Percentiles rank a stretch among this genome's conserved stretches.
Conservation (phyloP, 2,888 invertebrate species). For the Microchrysa polita region DNA sequence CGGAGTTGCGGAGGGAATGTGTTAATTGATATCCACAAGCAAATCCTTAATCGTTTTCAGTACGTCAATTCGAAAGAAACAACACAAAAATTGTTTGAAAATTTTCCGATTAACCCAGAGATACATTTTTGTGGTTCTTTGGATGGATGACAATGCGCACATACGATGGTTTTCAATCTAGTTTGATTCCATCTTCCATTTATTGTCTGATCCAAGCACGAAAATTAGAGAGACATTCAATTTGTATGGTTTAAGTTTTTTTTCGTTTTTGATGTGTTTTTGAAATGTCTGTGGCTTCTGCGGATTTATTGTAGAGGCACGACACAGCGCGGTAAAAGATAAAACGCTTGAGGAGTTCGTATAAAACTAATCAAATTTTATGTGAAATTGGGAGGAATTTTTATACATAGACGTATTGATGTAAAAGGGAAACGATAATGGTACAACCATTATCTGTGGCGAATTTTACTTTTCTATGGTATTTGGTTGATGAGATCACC, state of each 20-base stretch:
- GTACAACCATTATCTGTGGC: slow-evolving; percentile 14
- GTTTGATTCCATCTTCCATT: neutral
- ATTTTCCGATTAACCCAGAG: slow-evolving; percentile 34
- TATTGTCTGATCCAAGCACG: neutral
- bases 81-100: neutral
- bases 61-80: neutral
- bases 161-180: slow-evolving; percentile 2
- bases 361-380: slow-evolving; percentile 40
- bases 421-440: neutral
- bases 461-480: slow-evolving; percentile 19
- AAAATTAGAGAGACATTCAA: neutral
- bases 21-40: slow-evolving; percentile 30
- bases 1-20: neutral
- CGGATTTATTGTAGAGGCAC: neutral
- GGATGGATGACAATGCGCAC: neutral
- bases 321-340: slow-evolving; percentile 1
- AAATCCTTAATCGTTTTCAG: neutral
- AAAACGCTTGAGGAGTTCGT: slow-evolving; percentile 15
- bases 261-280: neutral
- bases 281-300: neutral
- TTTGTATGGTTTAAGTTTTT: neutral
- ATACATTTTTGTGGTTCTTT: neutral
- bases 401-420: slow-evolving; percentile 11
- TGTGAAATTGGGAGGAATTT: slow-evolving; percentile 32
- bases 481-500: slow-evolving; percentile 11